Conservation (phyloP, 1,140 invertebrate genomes). For the Drosophila serrata region DNA sequence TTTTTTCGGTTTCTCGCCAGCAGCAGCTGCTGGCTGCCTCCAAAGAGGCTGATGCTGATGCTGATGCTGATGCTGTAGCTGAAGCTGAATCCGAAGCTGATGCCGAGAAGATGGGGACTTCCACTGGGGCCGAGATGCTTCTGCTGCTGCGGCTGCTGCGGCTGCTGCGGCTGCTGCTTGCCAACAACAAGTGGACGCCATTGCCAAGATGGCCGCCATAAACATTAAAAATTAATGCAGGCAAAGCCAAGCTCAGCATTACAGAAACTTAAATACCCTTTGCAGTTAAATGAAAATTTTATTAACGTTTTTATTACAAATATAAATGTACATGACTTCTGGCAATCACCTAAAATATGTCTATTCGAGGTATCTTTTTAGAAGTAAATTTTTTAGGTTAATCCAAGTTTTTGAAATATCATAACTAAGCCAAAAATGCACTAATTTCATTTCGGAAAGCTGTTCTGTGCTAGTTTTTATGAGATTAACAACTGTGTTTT, state of each 20-base stretch:
- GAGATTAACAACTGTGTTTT: too few species aligned
- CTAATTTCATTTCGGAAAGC: too few species aligned
- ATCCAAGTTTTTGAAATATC: too few species aligned
- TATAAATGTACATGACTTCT: too few species aligned
- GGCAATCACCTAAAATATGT: too few species aligned
- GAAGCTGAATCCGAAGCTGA: conserved; percentile 36
- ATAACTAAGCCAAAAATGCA: too few species aligned
- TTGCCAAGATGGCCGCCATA: conserved; percentile 83
- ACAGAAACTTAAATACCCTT: conserved; percentile 5
- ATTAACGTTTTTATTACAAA: too few species aligned
- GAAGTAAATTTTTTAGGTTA: too few species aligned
- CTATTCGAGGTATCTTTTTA: too few species aligned
- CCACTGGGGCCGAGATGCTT: conserved; percentile 11
- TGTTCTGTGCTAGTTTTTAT: too few species aligned
- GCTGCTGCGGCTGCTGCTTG: conserved; percentile 40
- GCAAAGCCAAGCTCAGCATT: neutral
- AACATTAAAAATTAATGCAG: conserved; percentile 69
- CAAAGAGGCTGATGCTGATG: conserved; percentile 37
- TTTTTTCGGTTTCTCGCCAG: conserved; percentile 43
- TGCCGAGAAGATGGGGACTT: conserved; percentile 38
- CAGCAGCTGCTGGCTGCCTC: conserved; percentile 49
- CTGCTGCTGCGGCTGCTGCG: neutral
- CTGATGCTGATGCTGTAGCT: conserved; percentile 8
- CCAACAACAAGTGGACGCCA: conserved; percentile 78
- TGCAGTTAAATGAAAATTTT: too few species aligned